Conservation (phyloP, 2,888 invertebrate species). For the Eristalis pertinax region DNA sequence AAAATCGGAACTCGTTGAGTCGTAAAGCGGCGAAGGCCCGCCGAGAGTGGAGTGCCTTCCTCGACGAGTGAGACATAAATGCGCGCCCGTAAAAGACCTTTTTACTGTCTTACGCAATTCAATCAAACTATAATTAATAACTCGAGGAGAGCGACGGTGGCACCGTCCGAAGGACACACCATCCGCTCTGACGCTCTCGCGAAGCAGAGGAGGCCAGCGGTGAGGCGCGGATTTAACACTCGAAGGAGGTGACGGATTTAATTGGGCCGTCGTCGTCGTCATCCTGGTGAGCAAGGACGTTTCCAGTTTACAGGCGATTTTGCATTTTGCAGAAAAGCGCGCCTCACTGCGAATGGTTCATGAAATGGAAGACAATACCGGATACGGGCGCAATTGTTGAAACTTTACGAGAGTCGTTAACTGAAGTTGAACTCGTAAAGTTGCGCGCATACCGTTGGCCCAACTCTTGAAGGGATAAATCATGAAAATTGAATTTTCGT, state of each 20-base stretch:
- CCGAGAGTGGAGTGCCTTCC: neutral
- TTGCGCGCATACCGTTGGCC: neutral
- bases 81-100: constrained; percentile 8
- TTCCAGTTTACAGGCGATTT: neutral
- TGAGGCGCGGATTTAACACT: neutral
- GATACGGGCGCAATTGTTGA: constrained; percentile 29
- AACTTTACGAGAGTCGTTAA: constrained; percentile 51
- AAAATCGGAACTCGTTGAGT: neutral
- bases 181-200: neutral
- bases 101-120: constrained; percentile 42
- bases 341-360: constrained; percentile 19
- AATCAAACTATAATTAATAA: constrained; percentile 57
- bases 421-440: constrained; percentile 42
- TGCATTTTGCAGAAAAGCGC: neutral
- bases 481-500: constrained; percentile 8
- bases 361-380: constrained; percentile 43
- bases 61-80: neutral
- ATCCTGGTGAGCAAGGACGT: neutral
- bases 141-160: constrained; percentile 6
- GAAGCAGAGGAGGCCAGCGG: neutral
- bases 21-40: neutral
- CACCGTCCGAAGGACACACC: neutral
- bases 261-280: constrained; percentile 26
- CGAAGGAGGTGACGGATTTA: constrained; percentile 33
- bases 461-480: neutral